phyloP scores from a whole-genome alignment of 1,140 invertebrate species.

The Zaprionus camerounensis region DNA sequence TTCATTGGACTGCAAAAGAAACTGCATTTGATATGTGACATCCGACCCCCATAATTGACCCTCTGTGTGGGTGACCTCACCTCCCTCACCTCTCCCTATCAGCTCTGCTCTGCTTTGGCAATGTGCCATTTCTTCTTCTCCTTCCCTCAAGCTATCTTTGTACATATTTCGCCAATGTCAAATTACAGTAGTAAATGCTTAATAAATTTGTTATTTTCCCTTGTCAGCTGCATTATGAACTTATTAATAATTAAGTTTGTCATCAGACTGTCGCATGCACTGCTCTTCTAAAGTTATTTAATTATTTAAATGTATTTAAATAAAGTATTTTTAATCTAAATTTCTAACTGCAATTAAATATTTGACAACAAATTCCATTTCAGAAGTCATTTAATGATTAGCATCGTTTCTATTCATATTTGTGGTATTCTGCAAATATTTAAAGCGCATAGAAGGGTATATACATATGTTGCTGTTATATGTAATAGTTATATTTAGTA shows the following conservation, averaged over 20 bases:
- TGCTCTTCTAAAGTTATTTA: background rate
- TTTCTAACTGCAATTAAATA: conserved; percentile 3
- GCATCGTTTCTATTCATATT: background rate
- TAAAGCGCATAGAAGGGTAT: background rate
- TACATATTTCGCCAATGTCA: background rate
- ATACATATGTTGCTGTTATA: background rate
- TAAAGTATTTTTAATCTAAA: background rate
- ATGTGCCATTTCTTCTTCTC: background rate
- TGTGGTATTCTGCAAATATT: background rate
- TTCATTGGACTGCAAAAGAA: conserved; percentile 50
- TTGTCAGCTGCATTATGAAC: conserved; percentile 12
- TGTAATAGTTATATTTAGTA: too few relatives aligned
- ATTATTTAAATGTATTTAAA: background rate
- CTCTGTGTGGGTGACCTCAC: background rate
- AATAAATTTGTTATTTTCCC: conserved; percentile 31
- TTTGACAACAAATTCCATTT: background rate
- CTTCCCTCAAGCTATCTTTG: background rate
- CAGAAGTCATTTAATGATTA: background rate
- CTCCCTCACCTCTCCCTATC: background rate
- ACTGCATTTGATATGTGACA: conserved; percentile 49
- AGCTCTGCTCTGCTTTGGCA: background rate
- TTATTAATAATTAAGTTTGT: conserved; percentile 4
- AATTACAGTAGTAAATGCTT: conserved; percentile 7
- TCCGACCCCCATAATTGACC: background rate
- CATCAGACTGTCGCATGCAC: background rate